Evolutionary conservation across 1,140 invertebrate species (phyloP), one percentile per base, ranked within the genome.

Genomic region (Heliconius eleuchia): DNA sequence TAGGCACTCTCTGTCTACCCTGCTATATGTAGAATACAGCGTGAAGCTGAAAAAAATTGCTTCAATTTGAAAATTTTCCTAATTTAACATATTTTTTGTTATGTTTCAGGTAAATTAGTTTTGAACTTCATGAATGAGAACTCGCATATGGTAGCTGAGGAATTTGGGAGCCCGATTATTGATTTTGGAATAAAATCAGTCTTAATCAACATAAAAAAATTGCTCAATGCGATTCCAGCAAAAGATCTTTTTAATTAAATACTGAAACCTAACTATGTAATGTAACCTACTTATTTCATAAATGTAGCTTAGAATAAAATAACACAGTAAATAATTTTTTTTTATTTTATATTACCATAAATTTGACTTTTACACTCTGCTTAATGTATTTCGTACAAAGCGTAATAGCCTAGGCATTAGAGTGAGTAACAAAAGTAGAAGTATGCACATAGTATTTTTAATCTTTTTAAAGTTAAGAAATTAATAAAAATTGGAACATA

Each of bases 51-150:
- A 9, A 46, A 46, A 46, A 46, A 46, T 11, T 9, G 9, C 39
- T 42, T 42, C 9, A 42, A 42, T 11, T 42, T 46, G 42, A 46
- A 42, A 11, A 3, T 16, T 46, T 16, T 46, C 42, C 11, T 13
- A 42, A 46, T 46, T 16, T 52, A 18, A 74, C 19, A 66, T 34
- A 75, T 80, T 74, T 73, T 55, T 50, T 50, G 37, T 71, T 74
- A 74, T 34, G 66, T 79, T 50, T 85, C 84, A 92, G 90, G 89
- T 80, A 82, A 86, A 77, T 27, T 82, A n/a, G 80, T 90, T 1
- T 73, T 92, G 13, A 77, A 88, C 11, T 92, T 91, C 70, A 87
- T 92, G 84, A 92, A 92, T 37, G 60, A 80, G 60, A 91, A 91
- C 73, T 92, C 89, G 88, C 82, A 66, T 2, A 66, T 87, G 73